Percentiles rank a stretch among this genome's conserved stretches.
phyloP scores from a whole-genome alignment of 2,888 invertebrate genomes.

The Ditylenchus weischeri region DNA sequence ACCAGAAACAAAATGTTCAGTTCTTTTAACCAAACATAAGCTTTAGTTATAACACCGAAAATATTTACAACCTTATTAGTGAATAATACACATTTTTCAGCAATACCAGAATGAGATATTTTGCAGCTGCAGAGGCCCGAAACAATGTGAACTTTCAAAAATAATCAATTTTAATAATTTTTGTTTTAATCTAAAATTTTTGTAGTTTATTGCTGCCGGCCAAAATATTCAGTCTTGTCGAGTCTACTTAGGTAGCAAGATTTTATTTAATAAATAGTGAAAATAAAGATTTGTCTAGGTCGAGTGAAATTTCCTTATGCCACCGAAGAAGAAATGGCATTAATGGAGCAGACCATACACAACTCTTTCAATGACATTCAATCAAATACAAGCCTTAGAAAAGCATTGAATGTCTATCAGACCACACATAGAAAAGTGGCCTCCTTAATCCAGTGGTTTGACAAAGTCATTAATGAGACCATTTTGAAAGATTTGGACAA shows the following conservation, averaged over 20 bases:
- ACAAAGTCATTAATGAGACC: slow-evolving; percentile 63
- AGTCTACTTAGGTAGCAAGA: slow-evolving; percentile 46
- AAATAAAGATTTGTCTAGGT: slow-evolving; percentile 21
- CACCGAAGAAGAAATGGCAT: slow-evolving; percentile 61
- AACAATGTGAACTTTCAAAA: slow-evolving; percentile 59
- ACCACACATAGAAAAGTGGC: slow-evolving; percentile 61
- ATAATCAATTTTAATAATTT: too few relatives aligned
- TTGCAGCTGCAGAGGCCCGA: slow-evolving; percentile 63
- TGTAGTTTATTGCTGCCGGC: slow-evolving; percentile 60
- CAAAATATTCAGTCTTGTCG: slow-evolving; percentile 64
- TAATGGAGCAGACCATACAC: slow-evolving; percentile 61
- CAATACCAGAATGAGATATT: slow-evolving; percentile 61
- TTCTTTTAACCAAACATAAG: too few relatives aligned
- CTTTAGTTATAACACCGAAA: too few relatives aligned
- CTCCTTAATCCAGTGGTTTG: slow-evolving; percentile 65
- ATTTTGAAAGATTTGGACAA: slow-evolving; percentile 62
- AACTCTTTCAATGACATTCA: slow-evolving; percentile 64
- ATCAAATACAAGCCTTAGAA: slow-evolving; percentile 59
- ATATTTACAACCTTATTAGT: too few relatives aligned
- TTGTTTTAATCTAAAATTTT: too few relatives aligned
- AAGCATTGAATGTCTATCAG: slow-evolving; percentile 61
- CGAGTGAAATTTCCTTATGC: slow-evolving; percentile 64
- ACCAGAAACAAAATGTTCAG: too few relatives aligned
- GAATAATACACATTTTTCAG: slow-evolving; percentile 43
- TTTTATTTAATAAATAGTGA: too few relatives aligned